Evolutionary conservation across 2,888 invertebrate genomes (phyloP).

Genomic region (Zootermopsis nevadensis): DNA sequence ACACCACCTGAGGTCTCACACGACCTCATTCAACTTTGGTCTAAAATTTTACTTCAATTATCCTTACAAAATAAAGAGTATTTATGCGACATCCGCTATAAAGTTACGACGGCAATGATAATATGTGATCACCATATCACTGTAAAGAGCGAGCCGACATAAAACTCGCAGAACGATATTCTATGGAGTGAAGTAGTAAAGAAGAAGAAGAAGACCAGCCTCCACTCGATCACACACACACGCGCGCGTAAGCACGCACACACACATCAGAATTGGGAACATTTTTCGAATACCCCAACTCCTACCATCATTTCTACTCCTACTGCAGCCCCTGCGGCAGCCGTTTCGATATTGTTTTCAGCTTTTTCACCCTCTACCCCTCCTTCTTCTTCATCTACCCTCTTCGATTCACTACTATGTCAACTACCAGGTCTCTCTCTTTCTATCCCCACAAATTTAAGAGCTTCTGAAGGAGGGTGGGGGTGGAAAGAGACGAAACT

Average conservation of each 20-base stretch:
- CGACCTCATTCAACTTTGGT: too few species aligned
- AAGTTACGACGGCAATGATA: neutral
- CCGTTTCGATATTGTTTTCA: slow-evolving; percentile 41
- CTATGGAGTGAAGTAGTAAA: neutral
- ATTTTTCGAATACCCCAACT: slow-evolving; percentile 50
- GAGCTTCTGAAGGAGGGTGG: neutral
- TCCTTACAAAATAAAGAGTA: too few species aligned
- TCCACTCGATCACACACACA: slow-evolving; percentile 3
- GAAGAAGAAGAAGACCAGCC: too few species aligned
- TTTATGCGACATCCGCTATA: neutral
- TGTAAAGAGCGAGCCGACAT: neutral
- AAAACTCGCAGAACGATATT: neutral
- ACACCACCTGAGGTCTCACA: too few species aligned
- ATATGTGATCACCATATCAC: neutral
- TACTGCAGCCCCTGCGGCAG: slow-evolving; percentile 33
- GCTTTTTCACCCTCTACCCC: slow-evolving; percentile 34
- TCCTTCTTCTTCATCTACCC: slow-evolving; percentile 9
- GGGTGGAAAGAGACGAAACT: neutral
- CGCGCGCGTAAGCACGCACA: neutral
- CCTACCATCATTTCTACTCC: slow-evolving; percentile 35
- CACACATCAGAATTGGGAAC: slow-evolving; percentile 48
- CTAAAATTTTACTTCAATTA: too few species aligned
- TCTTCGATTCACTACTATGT: slow-evolving; percentile 37
- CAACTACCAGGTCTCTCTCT: slow-evolving; percentile 14
- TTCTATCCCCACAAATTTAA: slow-evolving; percentile 20